Percentiles rank a stretch among this genome's conserved stretches.
These are phyloP conservation scores for Caenorhabditis panamensis DNA, from an alignment of 2,888 invertebrate species.

Conservation along the genomic window DNA sequence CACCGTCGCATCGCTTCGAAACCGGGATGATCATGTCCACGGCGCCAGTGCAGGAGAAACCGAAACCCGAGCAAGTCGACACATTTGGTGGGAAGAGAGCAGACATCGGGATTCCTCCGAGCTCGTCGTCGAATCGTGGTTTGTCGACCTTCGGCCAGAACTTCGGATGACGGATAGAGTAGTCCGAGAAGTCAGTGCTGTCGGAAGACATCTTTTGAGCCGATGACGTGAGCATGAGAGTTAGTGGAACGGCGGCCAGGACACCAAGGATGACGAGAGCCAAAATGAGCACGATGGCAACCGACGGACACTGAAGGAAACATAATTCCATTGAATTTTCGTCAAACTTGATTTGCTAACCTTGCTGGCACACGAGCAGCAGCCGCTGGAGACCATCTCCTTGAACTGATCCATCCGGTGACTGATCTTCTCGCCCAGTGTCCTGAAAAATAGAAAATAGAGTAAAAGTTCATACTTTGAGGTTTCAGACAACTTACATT, in stretches of 20 bases:
- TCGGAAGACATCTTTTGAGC: conserved; percentile 48
- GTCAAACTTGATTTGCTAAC: not conserved
- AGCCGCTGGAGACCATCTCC: conserved; percentile 36
- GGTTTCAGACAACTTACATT: conserved; percentile 30
- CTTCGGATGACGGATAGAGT: conserved; percentile 40
- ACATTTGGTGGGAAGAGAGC: conserved; percentile 73
- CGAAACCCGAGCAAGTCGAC: conserved; percentile 73
- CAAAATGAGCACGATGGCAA: conserved; percentile 64
- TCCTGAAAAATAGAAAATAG: conserved; percentile 32
- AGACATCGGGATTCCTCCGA: conserved; percentile 61
- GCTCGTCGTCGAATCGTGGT: conserved; percentile 36
- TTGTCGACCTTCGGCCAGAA: conserved; percentile 58
- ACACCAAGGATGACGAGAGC: conserved; percentile 61
- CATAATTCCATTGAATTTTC: no score
- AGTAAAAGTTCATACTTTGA: not conserved
- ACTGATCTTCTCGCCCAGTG: conserved; percentile 55
- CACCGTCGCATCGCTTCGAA: conserved; percentile 73
- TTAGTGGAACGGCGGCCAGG: conserved; percentile 63
- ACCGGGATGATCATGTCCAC: conserved; percentile 68
- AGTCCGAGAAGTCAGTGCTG: conserved; percentile 23
- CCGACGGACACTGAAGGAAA: conserved; percentile 65
- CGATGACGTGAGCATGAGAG: conserved; percentile 43
- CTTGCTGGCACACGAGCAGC: conserved; percentile 39
- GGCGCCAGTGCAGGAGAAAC: conserved; percentile 72
- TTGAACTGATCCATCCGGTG: conserved; percentile 59